Evolutionary conservation across 2,888 invertebrate species (phyloP), one percentile per base, ranked within the genome.

Genomic region (Coleophora deauratella): DNA sequence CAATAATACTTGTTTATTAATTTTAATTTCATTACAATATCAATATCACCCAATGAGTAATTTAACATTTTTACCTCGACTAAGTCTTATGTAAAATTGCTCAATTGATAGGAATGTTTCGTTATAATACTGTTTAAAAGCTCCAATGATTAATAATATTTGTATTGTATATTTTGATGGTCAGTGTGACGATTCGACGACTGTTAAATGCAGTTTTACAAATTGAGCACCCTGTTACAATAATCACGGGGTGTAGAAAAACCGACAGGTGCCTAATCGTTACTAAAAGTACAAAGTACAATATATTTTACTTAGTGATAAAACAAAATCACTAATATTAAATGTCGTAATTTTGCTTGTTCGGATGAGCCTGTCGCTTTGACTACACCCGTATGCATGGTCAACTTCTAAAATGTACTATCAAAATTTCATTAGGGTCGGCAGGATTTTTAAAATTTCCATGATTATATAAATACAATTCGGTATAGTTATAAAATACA

Each of bases 41-140:
- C 62, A 71, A 71, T 78, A 81, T 82, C 81, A 81, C 80, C 75
- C 75, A 80, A 80, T 76, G 71, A 80, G 72, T 74, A 71, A 67
- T 69, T 72, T 66, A 64, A 61, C 59, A 65, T 63, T 59, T 21
- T 59, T 52, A 62, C 63, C 55, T 55, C 59, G 67, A 75, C 72
- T 62, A 59, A 47, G 72, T 71, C 70, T 49, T 49, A 50, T 62
- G 65, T 59, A 71, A 66, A 69, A 59, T 53, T 54, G 57, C 72
- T 76, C 77, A 66, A 74, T 76, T 71, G 72, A 63, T 50, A 81
- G 82, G 84, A 84, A 85, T 84, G 82, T 84, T 68, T 72, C 63
- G 71, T 72, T 69, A 58, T 40, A 40, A 40, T 40, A 40, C 40
- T 40, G 35, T 35, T 27, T 14, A 11, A 40, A 40, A 43, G 40